These are phyloP conservation scores for Parasteatoda tepidariorum DNA, from an alignment of 1,140 invertebrate genomes.

Conservation along the genomic window DNA sequence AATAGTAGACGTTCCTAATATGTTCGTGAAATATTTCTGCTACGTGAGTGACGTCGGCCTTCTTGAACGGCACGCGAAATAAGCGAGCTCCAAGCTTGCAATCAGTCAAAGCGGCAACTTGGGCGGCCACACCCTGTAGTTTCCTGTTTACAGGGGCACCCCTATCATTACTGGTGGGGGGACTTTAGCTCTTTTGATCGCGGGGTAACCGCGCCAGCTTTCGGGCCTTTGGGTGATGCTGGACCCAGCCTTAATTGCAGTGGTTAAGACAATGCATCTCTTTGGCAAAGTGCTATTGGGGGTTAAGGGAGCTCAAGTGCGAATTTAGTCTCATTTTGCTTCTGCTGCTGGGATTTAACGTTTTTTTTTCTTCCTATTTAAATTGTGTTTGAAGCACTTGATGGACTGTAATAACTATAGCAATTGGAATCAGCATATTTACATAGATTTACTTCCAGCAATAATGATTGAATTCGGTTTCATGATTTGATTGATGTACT, in stretches of 20 bases:
- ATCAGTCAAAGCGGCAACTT: slow-evolving; percentile 17
- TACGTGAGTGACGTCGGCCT: neutral
- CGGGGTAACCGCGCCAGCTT: slow-evolving; percentile 10
- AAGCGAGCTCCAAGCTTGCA: neutral
- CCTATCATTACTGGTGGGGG: neutral
- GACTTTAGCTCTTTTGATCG: neutral
- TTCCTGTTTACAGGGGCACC: slow-evolving; percentile 7
- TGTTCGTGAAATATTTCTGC: neutral
- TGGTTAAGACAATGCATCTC: too few species aligned
- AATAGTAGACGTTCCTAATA: neutral
- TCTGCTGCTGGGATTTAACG: too few species aligned
- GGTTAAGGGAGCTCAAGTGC: too few species aligned
- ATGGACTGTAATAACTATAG: too few species aligned
- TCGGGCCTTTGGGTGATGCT: neutral
- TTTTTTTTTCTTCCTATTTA: too few species aligned
- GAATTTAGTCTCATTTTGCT: too few species aligned
- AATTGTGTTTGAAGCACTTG: too few species aligned
- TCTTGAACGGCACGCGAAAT: neutral
- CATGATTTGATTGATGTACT: too few species aligned
- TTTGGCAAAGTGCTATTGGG: too few species aligned
- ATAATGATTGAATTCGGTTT: too few species aligned
- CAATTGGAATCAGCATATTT: too few species aligned
- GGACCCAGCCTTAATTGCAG: neutral
- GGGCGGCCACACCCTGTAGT: slow-evolving; percentile 11
- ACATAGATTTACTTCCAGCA: too few species aligned